Evolutionary conservation across 2,888 invertebrate species (phyloP).

Genomic region (Diarsia brunnea): DNA sequence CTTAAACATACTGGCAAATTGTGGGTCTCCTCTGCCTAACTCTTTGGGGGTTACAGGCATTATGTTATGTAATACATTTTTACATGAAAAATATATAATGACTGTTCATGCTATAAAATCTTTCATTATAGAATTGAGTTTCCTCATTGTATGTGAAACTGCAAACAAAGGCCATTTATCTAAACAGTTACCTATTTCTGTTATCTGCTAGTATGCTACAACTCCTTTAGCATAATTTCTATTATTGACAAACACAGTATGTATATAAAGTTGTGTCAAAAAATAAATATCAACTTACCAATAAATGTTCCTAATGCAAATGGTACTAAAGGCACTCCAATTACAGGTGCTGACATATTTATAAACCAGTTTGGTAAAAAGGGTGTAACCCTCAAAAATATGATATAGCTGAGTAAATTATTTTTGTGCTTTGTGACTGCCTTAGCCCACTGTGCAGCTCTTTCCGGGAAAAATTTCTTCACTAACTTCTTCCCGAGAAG

Average conservation of each 20-base stretch:
- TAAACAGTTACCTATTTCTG: constrained; percentile 7
- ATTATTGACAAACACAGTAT: neutral
- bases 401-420: constrained; percentile 98
- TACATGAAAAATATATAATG: neutral
- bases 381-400: constrained; percentile 99
- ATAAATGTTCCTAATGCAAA: constrained; percentile 99
- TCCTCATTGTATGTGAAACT: neutral
- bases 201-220: neutral
- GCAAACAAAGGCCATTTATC: neutral
- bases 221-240: neutral
- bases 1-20: too few species aligned
- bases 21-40: too few species aligned
- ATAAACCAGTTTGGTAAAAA: constrained; percentile 99
- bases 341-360: constrained; percentile 98
- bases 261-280: neutral
- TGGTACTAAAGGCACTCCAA: constrained; percentile 97
- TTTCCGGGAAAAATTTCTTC: constrained; percentile 96
- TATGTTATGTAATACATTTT: too few species aligned
- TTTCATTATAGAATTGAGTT: neutral
- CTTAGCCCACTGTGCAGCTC: constrained; percentile 95
- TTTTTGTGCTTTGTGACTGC: constrained; percentile 96
- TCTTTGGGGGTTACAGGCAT: too few species aligned
- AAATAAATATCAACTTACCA: constrained; percentile 88
- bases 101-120: neutral
- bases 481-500: constrained; percentile 96